phyloP scores from a whole-genome alignment of 2,797 vertebrate species.

The Microctenopoma stevenorrisi region DNA sequence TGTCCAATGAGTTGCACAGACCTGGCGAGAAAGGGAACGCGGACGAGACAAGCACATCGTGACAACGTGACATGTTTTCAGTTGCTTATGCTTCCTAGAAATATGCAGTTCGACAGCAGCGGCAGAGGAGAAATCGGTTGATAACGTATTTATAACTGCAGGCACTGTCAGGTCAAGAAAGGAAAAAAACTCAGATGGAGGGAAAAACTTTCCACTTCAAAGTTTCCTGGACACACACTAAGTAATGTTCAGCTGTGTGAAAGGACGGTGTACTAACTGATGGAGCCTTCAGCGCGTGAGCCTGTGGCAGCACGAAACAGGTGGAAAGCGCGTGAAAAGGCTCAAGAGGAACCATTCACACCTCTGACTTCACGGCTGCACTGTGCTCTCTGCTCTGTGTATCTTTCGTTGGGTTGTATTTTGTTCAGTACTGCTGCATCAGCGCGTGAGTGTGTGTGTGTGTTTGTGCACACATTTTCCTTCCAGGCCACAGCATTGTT shows the following conservation, averaged over 20 bases:
- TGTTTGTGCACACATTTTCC: background rate
- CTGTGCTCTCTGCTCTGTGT: conserved; percentile 17
- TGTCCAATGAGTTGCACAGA: conserved; percentile 87
- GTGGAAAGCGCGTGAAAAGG: conserved; percentile 56
- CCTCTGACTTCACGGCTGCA: conserved; percentile 49
- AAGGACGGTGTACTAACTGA: conserved; percentile 10
- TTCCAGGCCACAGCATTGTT: background rate
- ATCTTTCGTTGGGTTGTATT: conserved; percentile 18
- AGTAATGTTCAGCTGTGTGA: conserved; percentile 17
- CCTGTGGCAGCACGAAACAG: conserved; percentile 24
- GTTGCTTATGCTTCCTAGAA: background rate
- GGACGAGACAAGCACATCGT: background rate
- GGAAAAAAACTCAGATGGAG: background rate
- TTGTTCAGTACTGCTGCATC: conserved; percentile 32
- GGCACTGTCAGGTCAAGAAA: background rate
- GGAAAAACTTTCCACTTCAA: background rate
- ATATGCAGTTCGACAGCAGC: background rate
- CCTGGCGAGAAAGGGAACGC: conserved; percentile 48
- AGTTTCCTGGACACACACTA: conserved; percentile 9
- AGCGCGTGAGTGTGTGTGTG: background rate
- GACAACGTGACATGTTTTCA: background rate
- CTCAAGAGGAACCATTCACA: conserved; percentile 59
- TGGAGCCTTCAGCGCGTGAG: conserved; percentile 14
- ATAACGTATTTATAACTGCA: background rate
- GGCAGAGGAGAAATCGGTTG: background rate